phyloP scores from a whole-genome alignment of 1,140 invertebrate genomes.

The Drosophila subpulchrella region DNA sequence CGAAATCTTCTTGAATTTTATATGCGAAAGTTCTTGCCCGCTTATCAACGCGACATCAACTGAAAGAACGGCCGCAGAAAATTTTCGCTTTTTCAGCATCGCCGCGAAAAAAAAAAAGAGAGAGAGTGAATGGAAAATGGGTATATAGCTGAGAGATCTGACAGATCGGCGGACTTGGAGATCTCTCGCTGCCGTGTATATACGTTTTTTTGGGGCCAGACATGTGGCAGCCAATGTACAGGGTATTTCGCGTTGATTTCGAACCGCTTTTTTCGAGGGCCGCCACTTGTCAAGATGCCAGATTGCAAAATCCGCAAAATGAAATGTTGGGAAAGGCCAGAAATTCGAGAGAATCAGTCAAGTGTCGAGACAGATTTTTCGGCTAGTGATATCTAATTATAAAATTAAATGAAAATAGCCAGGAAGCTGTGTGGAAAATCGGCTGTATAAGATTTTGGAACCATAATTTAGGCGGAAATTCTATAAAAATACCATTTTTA shows the following conservation, averaged over 20 bases:
- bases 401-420: conserved; percentile 35
- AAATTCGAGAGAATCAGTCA: conserved; percentile 49
- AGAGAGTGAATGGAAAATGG: conserved; percentile 10
- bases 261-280: conserved; percentile 34
- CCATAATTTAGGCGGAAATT: neutral
- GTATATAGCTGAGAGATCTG: conserved; percentile 24
- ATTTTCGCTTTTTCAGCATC: conserved; percentile 48
- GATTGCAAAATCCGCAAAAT: conserved; percentile 60
- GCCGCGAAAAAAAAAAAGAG: conserved; percentile 7
- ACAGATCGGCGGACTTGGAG: conserved; percentile 1
- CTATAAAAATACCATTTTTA: conserved; percentile 14
- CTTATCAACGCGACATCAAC: conserved; percentile 74
- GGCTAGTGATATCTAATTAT: conserved; percentile 49
- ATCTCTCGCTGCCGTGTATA: conserved; percentile 4
- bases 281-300: conserved; percentile 70
- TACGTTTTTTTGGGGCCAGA: conserved; percentile 54
- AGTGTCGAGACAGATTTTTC: conserved; percentile 30
- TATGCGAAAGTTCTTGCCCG: conserved; percentile 41
- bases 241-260: conserved; percentile 35
- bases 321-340: conserved; percentile 69
- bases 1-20: conserved; percentile 8
- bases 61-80: conserved; percentile 58
- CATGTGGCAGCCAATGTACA: conserved; percentile 71
- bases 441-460: neutral
- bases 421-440: conserved; percentile 3